A percentile compares a stretch with the other conserved stretches of the same genome.
These are phyloP conservation scores for Agonopterix arenella DNA, from an alignment of 2,888 invertebrate species.

Conservation along the genomic window DNA sequence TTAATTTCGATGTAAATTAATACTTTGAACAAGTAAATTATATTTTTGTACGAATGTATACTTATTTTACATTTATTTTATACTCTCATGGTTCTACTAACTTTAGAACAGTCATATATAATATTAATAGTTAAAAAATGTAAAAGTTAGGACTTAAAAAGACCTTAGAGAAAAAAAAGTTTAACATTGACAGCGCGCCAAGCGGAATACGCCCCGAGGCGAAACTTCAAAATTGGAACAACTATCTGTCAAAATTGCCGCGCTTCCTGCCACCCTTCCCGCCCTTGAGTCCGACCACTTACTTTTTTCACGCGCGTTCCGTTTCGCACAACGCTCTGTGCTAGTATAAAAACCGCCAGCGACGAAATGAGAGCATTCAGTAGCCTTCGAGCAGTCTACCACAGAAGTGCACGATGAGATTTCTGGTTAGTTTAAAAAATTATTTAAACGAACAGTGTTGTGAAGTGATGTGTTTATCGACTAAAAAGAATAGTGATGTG, in stretches of 20 bases:
- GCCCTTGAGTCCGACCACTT: constrained; percentile 67
- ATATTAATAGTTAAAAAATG: no score
- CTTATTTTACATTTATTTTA: background rate
- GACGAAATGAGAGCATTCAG: constrained; percentile 67
- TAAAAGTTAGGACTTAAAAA: background rate
- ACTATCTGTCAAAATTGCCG: constrained; percentile 46
- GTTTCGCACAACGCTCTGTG: constrained; percentile 43
- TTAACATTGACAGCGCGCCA: background rate
- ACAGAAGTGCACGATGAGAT: constrained; percentile 75
- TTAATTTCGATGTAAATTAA: constrained; percentile 18
- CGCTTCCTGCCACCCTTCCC: constrained; percentile 70
- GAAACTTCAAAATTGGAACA: constrained; percentile 33
- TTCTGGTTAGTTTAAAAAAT: constrained; percentile 58
- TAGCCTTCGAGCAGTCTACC: constrained; percentile 73
- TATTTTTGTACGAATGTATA: constrained; percentile 14
- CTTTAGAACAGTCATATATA: no score
- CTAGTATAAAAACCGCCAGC: constrained; percentile 59
- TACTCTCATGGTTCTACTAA: no score
- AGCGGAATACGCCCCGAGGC: constrained; percentile 4
- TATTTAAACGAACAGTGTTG: background rate
- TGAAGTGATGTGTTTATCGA: background rate
- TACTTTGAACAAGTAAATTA: constrained; percentile 14
- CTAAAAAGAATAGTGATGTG: constrained; percentile 10
- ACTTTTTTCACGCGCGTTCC: constrained; percentile 65
- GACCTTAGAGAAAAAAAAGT: constrained; percentile 1